phyloP scores from a whole-genome alignment of 2,113 vertebrate genomes.

The Glaucidium brasilianum region DNA sequence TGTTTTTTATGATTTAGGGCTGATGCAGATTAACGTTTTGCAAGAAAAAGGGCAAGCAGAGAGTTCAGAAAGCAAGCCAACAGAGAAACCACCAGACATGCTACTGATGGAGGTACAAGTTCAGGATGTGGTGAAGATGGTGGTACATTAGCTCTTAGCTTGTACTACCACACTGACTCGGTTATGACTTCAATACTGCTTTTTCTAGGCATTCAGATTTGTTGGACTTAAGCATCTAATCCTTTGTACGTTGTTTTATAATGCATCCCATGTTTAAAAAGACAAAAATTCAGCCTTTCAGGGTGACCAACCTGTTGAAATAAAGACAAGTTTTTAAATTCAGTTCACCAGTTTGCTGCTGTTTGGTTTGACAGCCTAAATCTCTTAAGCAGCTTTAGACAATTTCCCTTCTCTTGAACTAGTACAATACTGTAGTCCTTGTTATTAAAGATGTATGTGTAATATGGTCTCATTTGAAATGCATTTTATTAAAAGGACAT shows the following conservation, averaged over 20 bases:
- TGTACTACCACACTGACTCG: rapidly evolving
- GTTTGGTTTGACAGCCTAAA: neutral
- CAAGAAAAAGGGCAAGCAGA: neutral
- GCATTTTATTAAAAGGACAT: neutral
- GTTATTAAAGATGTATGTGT: neutral
- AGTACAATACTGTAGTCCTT: neutral
- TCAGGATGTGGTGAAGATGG: neutral
- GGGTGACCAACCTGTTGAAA: neutral
- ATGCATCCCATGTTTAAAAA: neutral
- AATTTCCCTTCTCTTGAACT: neutral
- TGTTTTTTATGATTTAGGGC: neutral
- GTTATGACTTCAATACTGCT: neutral
- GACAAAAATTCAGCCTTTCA: neutral
- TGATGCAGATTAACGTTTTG: neutral
- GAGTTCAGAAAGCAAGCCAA: neutral
- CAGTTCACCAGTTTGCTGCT: neutral
- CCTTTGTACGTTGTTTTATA: neutral
- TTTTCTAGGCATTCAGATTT: neutral
- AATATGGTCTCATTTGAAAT: neutral
- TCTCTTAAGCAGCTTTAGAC: neutral
- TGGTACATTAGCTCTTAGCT: rapidly evolving
- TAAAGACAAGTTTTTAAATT: neutral
- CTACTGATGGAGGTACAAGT: neutral
- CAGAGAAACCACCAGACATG: neutral
- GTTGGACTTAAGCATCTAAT: neutral